These are phyloP conservation scores for Pangasius krempfi DNA, from an alignment of 2,797 vertebrate species.

Conservation along the genomic window DNA sequence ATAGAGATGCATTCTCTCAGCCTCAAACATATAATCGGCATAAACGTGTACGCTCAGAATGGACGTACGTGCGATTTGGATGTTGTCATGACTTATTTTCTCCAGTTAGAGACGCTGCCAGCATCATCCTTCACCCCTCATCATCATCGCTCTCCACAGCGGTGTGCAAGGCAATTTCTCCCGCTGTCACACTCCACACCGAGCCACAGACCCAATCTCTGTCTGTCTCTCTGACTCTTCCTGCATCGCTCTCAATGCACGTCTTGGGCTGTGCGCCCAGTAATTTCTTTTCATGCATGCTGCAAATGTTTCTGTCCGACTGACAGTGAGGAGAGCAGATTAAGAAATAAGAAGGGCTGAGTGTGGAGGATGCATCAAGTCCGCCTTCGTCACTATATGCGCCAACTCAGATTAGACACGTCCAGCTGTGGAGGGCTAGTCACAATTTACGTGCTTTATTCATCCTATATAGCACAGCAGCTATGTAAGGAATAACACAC, in stretches of 20 bases:
- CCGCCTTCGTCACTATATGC: constrained; percentile 28
- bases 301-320: constrained; percentile 57
- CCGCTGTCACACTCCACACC: constrained; percentile 56
- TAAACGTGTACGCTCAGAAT: constrained; percentile 54
- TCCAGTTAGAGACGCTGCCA: constrained; percentile 52
- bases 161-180: constrained; percentile 61
- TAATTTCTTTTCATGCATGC: constrained; percentile 64
- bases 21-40: constrained; percentile 52
- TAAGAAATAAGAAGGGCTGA: constrained; percentile 56
- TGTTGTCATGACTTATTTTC: constrained; percentile 61
- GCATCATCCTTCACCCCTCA: constrained; percentile 49
- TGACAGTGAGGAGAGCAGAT: constrained; percentile 59
- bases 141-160: constrained; percentile 53
- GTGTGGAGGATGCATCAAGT: constrained; percentile 36
- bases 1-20: constrained; percentile 54
- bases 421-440: constrained; percentile 21
- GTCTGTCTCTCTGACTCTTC: constrained; percentile 34
- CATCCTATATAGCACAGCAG: neutral
- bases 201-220: constrained; percentile 37
- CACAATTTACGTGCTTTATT: neutral
- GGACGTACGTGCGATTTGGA: constrained; percentile 54
- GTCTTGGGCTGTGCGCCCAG: constrained; percentile 56
- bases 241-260: constrained; percentile 24
- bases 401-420: constrained; percentile 40
- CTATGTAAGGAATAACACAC: neutral